phyloP scores from a whole-genome alignment of 2,888 invertebrate genomes.

The Rhagonycha fulva region DNA sequence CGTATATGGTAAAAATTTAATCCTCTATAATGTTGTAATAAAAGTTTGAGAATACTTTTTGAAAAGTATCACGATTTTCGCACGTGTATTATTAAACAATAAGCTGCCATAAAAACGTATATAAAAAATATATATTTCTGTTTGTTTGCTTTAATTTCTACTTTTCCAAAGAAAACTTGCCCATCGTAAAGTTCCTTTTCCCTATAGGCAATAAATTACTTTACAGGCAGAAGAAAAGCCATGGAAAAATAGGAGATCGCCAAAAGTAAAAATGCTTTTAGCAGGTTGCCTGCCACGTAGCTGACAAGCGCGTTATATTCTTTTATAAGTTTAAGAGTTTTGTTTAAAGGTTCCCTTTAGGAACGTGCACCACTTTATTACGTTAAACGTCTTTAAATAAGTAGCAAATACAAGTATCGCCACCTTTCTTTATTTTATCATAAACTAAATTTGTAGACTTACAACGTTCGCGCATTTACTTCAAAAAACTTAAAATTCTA shows the following conservation, averaged over 20 bases:
- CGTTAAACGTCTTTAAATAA: not conserved
- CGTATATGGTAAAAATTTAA: not conserved
- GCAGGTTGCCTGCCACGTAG: slow-evolving; percentile 11
- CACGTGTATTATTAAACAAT: slow-evolving; percentile 8
- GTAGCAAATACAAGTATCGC: not conserved
- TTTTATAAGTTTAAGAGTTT: slow-evolving; percentile 4
- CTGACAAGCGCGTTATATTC: slow-evolving; percentile 18
- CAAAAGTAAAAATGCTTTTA: slow-evolving; percentile 20
- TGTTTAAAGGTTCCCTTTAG: slow-evolving; percentile 1
- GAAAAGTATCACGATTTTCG: not conserved
- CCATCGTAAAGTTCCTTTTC: slow-evolving; percentile 19
- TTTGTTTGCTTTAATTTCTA: slow-evolving; percentile 3
- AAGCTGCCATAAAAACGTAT: slow-evolving; percentile 15
- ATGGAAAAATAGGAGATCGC: slow-evolving; percentile 17
- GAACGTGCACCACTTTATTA: not conserved
- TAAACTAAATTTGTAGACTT: slow-evolving; percentile 1
- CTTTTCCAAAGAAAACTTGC: slow-evolving; percentile 18
- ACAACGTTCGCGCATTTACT: not conserved
- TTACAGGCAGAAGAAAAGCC: slow-evolving; percentile 18
- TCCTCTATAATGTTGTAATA: not conserved
- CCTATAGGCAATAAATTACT: slow-evolving; percentile 21
- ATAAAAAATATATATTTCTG: slow-evolving; percentile 12
- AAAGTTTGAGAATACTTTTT: not conserved
- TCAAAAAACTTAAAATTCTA: not conserved
- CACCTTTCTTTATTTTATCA: not conserved